Evolutionary conservation across 2,797 vertebrate genomes (phyloP).

Genomic region (Pangasius mekongensis): DNA sequence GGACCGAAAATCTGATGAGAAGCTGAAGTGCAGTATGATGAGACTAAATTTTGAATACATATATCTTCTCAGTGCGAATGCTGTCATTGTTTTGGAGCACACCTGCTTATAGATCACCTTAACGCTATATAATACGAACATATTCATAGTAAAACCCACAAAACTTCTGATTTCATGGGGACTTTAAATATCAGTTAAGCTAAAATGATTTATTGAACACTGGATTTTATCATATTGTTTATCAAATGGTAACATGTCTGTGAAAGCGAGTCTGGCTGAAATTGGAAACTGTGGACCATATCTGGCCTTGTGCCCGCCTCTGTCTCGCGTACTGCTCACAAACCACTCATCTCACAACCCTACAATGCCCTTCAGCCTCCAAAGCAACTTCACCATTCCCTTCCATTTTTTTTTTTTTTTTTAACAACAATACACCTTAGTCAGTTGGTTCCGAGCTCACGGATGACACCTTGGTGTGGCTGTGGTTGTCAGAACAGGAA

Average conservation of each 20-base stretch:
- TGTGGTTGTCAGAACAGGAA: constrained; percentile 14
- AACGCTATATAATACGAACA: too few relatives aligned
- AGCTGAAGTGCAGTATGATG: too few relatives aligned
- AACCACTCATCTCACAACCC: background rate
- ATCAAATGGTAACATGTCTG: background rate
- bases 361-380: background rate
- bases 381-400: background rate
- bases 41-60: too few relatives aligned
- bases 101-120: too few relatives aligned
- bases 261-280: background rate
- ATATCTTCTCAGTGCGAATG: too few relatives aligned
- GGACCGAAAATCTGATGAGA: too few relatives aligned
- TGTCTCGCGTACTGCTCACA: background rate
- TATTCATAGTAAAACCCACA: too few relatives aligned
- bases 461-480: background rate
- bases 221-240: background rate
- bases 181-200: background rate
- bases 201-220: background rate
- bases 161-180: too few relatives aligned
- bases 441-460: background rate
- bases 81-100: too few relatives aligned
- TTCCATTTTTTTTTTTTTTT: background rate
- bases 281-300: background rate
- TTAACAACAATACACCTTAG: background rate
- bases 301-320: background rate